Base-by-base conservation (phyloP, 2,888 invertebrate genomes). In the Zelleria hepariella region DNA sequence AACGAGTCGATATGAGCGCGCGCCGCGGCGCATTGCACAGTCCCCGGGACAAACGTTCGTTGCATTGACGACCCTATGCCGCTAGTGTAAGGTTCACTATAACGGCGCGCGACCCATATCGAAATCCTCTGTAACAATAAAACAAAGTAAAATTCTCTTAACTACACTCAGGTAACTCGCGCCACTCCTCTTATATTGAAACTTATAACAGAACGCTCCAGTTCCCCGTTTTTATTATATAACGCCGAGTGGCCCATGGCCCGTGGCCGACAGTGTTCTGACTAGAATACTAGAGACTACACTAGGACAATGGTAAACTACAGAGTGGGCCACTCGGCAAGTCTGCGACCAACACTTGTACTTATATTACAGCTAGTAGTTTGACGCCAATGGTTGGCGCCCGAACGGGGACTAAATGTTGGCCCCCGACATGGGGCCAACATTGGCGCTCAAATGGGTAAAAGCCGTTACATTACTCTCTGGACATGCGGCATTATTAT, bases 141-240 rank as follows among this genome's bases (percentile, higher is more conserved):
- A 76, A 77, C 71, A 75, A 71, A 65, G 66, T 72, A 68, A 71
- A 71, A 69, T 66, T 67, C 71, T 73, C 70, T 62, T 62, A 75
- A 75, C 79, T 80, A 80, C 68, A 68, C 70, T 78, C 81, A 79
- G 81, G 82, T 82, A 81, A 79, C 77, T 78, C 72, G 71, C 77
- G 75, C 73, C 48, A 57, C 57, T 57, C 25, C 48, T 57, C 55
- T 21, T 32, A 10, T 32, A 55, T 54, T 55, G 55, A 27, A 55
- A 55, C 55, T 32, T 55, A 55, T 10, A 24, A 23, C 15, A 10
- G 32, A 42, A 42, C 10, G 32, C 32, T 42, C 32, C 32, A 42
- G 32, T 42, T 10, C 32, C 32, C 32, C 15, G n/a, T n/a, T n/a
- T 42, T 26, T 53, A 53, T 49, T 49, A 49, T 49, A n/a, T 49